These are phyloP conservation scores for Ernsta delagoae DNA, from an alignment of 2,888 invertebrate genomes.

Conservation along the genomic window DNA sequence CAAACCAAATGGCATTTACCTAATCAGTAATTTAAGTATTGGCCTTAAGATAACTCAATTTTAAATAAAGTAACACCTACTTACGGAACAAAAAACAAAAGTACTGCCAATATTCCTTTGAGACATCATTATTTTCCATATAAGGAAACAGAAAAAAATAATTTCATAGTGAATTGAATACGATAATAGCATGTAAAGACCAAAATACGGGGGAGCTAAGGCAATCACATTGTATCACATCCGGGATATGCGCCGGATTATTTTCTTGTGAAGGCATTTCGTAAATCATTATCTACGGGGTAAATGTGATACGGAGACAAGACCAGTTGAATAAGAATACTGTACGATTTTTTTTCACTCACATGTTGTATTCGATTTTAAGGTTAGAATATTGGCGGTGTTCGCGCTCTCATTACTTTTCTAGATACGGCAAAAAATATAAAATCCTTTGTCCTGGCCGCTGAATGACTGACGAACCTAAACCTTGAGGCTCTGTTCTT, in stretches of 20 bases:
- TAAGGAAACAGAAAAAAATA: slow-evolving; percentile 41
- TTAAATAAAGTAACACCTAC: too few species aligned
- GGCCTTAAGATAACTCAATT: too few species aligned
- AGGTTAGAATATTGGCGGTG: too few species aligned
- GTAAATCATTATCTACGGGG: too few species aligned
- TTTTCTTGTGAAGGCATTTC: slow-evolving; percentile 52
- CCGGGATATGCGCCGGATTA: slow-evolving; percentile 62
- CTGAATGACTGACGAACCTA: too few species aligned
- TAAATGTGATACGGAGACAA: too few species aligned
- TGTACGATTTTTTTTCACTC: slow-evolving; percentile 17
- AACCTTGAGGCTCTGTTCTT: too few species aligned
- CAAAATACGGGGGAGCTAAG: slow-evolving; percentile 63
- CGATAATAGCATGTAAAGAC: slow-evolving; percentile 69
- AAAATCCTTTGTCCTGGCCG: too few species aligned
- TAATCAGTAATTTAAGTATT: too few species aligned
- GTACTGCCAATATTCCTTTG: slow-evolving; percentile 5
- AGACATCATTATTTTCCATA: slow-evolving; percentile 28
- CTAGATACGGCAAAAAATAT: too few species aligned
- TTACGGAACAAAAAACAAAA: neutral
- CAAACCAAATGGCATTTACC: too few species aligned
- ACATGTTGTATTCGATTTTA: neutral
- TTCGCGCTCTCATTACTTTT: too few species aligned
- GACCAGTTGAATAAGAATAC: slow-evolving; percentile 38
- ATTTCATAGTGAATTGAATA: slow-evolving; percentile 52
- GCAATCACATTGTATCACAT: slow-evolving; percentile 70